These are phyloP conservation scores for Erpobdella octoculata DNA, from an alignment of 2,888 invertebrate genomes.

Conservation along the genomic window DNA sequence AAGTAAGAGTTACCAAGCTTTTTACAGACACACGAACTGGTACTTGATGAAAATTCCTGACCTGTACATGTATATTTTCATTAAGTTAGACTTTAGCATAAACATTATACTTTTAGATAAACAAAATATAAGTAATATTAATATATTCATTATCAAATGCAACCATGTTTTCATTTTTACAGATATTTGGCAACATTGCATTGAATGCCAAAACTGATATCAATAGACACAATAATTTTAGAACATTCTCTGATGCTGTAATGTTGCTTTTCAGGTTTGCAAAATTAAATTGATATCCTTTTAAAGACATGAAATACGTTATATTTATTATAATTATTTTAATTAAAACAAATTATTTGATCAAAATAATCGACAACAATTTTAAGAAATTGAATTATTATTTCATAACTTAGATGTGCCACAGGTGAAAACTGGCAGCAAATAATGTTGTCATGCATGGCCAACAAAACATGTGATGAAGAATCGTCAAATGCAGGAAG, in stretches of 20 bases:
- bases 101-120: not conserved
- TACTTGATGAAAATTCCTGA: too few relatives aligned
- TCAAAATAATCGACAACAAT: not conserved
- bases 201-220: constrained; percentile 84
- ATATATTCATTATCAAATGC: not conserved
- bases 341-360: not conserved
- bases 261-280: constrained; percentile 98
- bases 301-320: too few relatives aligned
- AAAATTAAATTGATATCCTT: not conserved
- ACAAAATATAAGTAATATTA: too few relatives aligned
- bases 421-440: constrained; percentile 99
- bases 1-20: too few relatives aligned
- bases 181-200: constrained; percentile 99
- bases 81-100: too few relatives aligned
- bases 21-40: too few relatives aligned
- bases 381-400: not conserved
- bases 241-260: constrained; percentile 95
- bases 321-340: not conserved
- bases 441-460: constrained; percentile 96
- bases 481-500: constrained; percentile 40
- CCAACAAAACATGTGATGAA: constrained; percentile 77
- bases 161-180: constrained; percentile 16
- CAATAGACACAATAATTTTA: constrained; percentile 99
- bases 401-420: constrained; percentile 69
- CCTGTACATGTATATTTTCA: too few relatives aligned